Conservation (phyloP, 2,113 vertebrate species). For the Tricholaema leucomelas region DNA sequence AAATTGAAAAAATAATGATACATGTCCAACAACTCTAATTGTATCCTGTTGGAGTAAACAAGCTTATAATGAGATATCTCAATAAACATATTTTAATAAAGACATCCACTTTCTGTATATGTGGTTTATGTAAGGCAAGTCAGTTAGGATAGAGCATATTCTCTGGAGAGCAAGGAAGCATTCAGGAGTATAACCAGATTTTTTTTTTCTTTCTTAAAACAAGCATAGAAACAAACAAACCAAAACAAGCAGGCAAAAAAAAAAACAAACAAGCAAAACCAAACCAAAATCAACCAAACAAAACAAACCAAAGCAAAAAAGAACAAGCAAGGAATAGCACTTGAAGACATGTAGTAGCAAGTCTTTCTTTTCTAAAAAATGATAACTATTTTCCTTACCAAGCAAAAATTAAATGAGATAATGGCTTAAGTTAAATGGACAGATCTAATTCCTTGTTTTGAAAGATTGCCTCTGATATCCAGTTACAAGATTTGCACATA, state of each 20-base stretch:
- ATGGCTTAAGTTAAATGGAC: not conserved
- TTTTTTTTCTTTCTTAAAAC: not conserved
- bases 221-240: too few species aligned
- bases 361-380: not conserved
- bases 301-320: too few species aligned
- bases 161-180: not conserved
- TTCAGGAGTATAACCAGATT: not conserved
- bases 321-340: not conserved
- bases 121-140: not conserved
- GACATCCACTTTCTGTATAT: not conserved
- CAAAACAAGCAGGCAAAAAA: too few species aligned
- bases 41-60: not conserved
- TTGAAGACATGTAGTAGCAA: not conserved
- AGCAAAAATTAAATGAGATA: not conserved
- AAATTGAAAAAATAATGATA: not conserved
- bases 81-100: not conserved
- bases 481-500: not conserved
- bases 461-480: not conserved
- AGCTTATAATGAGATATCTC: not conserved
- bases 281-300: too few species aligned
- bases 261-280: too few species aligned
- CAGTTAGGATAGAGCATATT: not conserved
- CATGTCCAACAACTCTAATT: not conserved
- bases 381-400: not conserved
- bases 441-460: not conserved